Percentiles rank a stretch among this genome's conserved stretches.
Conservation (phyloP, 2,113 vertebrate species). For the Lanius ludovicianus region DNA sequence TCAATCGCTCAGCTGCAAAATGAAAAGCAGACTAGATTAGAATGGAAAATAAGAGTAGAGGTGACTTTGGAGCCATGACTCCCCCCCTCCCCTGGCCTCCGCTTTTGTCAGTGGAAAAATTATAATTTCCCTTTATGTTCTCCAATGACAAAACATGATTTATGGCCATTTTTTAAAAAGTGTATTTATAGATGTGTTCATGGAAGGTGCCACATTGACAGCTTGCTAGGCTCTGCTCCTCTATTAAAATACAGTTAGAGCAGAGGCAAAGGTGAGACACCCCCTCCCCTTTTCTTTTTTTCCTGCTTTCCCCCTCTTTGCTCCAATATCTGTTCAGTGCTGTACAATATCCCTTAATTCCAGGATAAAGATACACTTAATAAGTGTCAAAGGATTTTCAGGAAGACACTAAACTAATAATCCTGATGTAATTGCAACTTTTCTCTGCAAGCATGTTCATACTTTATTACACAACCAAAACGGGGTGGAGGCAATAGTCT, state of each 20-base stretch:
- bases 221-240: background rate
- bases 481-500: background rate
- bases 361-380: background rate
- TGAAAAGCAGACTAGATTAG: conserved; percentile 43
- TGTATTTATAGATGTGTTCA: conserved; percentile 28
- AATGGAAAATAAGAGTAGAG: conserved; percentile 57
- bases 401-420: background rate
- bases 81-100: fast-evolving
- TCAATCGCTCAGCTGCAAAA: conserved; percentile 42
- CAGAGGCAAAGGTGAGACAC: background rate
- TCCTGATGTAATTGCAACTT: background rate
- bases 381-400: background rate
- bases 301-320: background rate
- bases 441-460: background rate
- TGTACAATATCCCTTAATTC: background rate
- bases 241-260: background rate
- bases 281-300: background rate
- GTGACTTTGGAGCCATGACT: conserved; percentile 34
- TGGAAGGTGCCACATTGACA: background rate
- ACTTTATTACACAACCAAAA: background rate
- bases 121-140: conserved; percentile 35
- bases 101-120: conserved; percentile 5
- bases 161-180: conserved; percentile 2
- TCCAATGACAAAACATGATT: conserved; percentile 42
- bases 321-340: background rate